phyloP scores from a whole-genome alignment of 2,113 vertebrate species.

The Scalopus aquaticus region DNA sequence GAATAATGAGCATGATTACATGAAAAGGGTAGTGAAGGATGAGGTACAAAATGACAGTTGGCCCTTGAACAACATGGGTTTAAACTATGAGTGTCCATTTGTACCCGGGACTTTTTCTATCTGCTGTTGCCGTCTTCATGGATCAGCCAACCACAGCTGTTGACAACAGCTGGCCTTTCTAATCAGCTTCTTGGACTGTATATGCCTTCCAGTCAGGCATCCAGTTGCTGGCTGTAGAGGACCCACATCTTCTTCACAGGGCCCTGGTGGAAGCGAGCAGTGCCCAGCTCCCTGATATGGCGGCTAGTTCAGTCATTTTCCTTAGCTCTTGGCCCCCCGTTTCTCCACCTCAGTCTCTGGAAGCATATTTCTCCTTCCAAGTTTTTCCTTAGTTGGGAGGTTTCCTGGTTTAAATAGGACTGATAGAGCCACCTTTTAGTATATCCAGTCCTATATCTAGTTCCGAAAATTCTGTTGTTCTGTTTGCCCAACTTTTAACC shows the following conservation, averaged over 20 bases:
- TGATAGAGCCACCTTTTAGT: neutral
- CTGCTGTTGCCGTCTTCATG: neutral
- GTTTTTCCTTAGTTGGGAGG: neutral
- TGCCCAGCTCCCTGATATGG: fast-evolving
- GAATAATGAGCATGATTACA: neutral
- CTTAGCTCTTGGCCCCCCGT: fast-evolving
- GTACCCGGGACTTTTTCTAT: neutral
- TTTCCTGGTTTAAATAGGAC: neutral
- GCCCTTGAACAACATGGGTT: neutral
- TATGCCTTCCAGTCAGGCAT: neutral
- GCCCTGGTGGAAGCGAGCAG: neutral
- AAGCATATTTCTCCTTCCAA: neutral
- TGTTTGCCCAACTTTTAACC: neutral
- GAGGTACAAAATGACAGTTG: no score
- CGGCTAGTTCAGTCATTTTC: neutral
- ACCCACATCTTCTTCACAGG: neutral
- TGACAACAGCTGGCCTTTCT: neutral
- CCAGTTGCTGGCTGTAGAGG: neutral
- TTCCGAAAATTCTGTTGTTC: neutral
- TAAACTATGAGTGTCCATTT: neutral
- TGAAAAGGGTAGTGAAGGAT: fast-evolving
- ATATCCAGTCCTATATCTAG: fast-evolving
- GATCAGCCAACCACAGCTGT: no score
- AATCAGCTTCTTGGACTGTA: neutral
- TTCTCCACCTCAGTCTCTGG: neutral